Percentiles rank a stretch among this genome's conserved stretches.
Evolutionary conservation across 2,888 invertebrate genomes (phyloP).

Genomic region (Calliphora vomitoria): DNA sequence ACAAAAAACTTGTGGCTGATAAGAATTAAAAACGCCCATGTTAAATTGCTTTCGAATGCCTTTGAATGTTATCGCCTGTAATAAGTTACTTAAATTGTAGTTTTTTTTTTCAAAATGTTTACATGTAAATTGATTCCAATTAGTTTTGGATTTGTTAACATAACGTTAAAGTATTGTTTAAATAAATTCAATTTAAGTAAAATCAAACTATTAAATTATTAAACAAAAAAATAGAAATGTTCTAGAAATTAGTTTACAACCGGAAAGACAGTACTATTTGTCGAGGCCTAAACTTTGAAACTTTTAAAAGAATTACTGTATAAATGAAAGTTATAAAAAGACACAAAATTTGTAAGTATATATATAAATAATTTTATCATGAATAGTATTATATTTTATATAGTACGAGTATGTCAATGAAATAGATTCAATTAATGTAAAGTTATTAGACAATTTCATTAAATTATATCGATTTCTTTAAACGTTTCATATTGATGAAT

Average conservation of each 20-base stretch:
- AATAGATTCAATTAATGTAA: too few relatives aligned
- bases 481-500: too few relatives aligned
- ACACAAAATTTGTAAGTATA: too few relatives aligned
- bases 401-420: too few relatives aligned
- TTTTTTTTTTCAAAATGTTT: slow-evolving; percentile 14
- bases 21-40: slow-evolving; percentile 48
- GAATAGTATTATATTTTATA: too few relatives aligned
- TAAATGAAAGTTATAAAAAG: too few relatives aligned
- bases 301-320: too few relatives aligned
- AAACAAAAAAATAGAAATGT: background rate
- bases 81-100: background rate
- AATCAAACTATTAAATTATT: background rate
- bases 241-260: background rate
- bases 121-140: background rate
- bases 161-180: background rate
- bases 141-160: background rate
- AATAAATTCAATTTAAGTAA: background rate
- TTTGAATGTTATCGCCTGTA: slow-evolving; percentile 1
- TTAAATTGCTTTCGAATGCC: background rate
- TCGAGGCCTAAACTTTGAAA: too few relatives aligned
- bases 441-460: too few relatives aligned
- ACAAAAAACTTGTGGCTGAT: background rate
- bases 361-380: too few relatives aligned
- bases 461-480: too few relatives aligned
- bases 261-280: background rate